These are phyloP conservation scores for Limnephilus lunatus DNA, from an alignment of 2,888 invertebrate genomes.

Conservation along the genomic window DNA sequence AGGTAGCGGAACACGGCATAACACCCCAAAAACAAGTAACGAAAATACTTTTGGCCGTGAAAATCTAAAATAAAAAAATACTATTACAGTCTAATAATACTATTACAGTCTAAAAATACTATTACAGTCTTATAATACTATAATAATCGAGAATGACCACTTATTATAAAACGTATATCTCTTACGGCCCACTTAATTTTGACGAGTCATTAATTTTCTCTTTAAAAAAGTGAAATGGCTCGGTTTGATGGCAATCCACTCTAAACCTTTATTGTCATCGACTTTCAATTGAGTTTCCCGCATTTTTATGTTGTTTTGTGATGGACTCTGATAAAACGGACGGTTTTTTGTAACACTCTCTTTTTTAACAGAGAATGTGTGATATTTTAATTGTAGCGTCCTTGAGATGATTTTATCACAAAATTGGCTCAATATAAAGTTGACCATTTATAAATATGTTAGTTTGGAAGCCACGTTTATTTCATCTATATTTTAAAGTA, in stretches of 20 bases:
- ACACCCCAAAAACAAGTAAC: too few relatives aligned
- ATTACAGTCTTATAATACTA: not conserved
- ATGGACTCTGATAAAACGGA: not conserved
- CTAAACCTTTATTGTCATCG: not conserved
- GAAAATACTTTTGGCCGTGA: too few relatives aligned
- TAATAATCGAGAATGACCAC: not conserved
- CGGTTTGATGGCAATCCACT: not conserved
- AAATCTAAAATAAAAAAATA: too few relatives aligned
- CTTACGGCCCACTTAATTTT: not conserved
- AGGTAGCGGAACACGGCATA: too few relatives aligned
- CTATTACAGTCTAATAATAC: too few relatives aligned
- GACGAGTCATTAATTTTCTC: not conserved
- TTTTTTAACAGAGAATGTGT: not conserved
- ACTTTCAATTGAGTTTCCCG: not conserved
- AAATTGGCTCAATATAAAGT: too few relatives aligned
- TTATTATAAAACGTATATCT: not conserved
- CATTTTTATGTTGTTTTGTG: not conserved
- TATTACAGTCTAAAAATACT: too few relatives aligned
- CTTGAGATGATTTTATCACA: too few relatives aligned
- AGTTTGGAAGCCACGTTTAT: not conserved
- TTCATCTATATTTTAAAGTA: not conserved
- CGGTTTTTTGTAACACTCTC: not conserved
- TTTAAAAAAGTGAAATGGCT: not conserved
- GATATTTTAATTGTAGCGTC: not conserved
- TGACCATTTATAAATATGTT: not conserved